A percentile compares a stretch with the other conserved stretches of the same genome.
These are phyloP conservation scores for Spodoptera littoralis DNA, from an alignment of 2,888 invertebrate species.

Conservation along the genomic window DNA sequence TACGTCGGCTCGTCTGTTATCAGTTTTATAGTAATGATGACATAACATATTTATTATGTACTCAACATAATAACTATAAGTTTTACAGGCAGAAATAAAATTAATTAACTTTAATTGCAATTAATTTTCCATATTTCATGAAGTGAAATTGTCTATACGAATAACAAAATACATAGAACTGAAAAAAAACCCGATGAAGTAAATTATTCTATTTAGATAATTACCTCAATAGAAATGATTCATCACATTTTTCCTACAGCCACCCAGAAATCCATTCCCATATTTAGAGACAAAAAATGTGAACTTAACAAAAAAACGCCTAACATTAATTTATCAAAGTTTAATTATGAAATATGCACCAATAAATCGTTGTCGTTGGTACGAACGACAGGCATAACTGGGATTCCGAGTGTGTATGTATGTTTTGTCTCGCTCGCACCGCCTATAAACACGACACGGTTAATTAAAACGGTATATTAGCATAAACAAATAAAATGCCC, in stretches of 20 bases:
- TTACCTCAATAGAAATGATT: conserved; percentile 28
- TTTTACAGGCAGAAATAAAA: no score
- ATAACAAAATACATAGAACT: no score
- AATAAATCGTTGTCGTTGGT: conserved; percentile 77
- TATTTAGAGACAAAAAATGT: conserved; percentile 48
- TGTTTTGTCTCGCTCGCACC: conserved; percentile 64
- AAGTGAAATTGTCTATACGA: no score
- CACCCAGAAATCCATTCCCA: conserved; percentile 63
- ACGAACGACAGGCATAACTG: conserved; percentile 66
- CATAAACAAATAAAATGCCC: conserved; percentile 88
- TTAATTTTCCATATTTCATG: no score
- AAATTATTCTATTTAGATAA: not conserved
- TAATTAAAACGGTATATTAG: conserved; percentile 87
- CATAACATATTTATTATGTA: no score
- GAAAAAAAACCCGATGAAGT: no score
- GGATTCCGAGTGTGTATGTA: conserved; percentile 65
- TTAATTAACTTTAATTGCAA: no score
- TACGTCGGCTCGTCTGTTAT: not conserved
- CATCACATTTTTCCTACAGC: conserved; percentile 45
- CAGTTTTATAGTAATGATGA: no score
- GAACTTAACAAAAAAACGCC: conserved; percentile 57
- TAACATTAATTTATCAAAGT: conserved; percentile 73
- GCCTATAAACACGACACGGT: conserved; percentile 70
- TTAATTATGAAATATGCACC: conserved; percentile 82
- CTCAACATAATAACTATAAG: no score